Evolutionary conservation across 2,113 vertebrate species (phyloP).

Genomic region (Neomonachus schauinslandi): DNA sequence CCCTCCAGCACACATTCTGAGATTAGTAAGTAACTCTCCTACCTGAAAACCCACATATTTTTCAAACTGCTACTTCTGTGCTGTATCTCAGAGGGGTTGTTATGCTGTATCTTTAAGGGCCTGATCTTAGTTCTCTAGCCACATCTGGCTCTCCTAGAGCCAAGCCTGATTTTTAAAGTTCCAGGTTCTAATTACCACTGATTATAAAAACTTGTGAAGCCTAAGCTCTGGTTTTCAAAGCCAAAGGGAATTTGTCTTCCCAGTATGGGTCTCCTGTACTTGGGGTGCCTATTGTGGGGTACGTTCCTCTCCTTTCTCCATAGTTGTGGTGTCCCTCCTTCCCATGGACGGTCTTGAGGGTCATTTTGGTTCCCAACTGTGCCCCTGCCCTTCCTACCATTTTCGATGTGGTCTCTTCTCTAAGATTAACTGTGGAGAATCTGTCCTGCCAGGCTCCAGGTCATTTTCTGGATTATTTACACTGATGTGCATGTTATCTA

Average conservation of each 20-base stretch:
- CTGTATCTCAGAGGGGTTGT: not conserved
- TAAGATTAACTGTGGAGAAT: not conserved
- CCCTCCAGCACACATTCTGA: not conserved
- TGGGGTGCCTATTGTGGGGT: not conserved
- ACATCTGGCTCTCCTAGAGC: not conserved
- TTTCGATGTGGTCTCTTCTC: not conserved
- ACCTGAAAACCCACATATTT: not conserved
- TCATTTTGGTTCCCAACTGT: not conserved
- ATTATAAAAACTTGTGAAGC: not conserved
- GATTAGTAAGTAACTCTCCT: not conserved
- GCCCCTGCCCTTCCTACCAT: not conserved
- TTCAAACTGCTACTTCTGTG: not conserved
- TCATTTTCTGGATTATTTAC: not conserved
- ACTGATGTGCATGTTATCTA: not conserved
- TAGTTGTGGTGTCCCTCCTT: not conserved
- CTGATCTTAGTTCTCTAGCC: not conserved
- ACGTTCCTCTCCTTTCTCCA: not conserved
- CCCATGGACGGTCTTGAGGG: not conserved
- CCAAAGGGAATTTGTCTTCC: not conserved
- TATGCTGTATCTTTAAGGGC: not conserved
- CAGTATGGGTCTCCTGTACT: not conserved
- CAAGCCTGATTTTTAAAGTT: not conserved
- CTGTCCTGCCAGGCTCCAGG: not conserved
- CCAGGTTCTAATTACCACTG: not conserved
- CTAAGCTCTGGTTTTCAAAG: not conserved